Base-by-base conservation (phyloP, 2,888 invertebrate species). In the Macrophya annulata region DNA sequence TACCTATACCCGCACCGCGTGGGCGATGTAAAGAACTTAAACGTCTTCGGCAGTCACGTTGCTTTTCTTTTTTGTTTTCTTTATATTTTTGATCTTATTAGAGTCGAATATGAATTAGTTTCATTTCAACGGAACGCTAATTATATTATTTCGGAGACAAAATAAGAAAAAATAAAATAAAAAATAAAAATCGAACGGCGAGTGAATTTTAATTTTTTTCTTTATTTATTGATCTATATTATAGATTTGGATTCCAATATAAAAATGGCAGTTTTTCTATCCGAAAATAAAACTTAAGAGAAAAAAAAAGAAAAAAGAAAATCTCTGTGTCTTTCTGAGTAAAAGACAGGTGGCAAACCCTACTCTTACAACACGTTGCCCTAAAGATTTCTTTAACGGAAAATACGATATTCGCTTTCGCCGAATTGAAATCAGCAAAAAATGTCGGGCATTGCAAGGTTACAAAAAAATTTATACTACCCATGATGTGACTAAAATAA, bases 331-430 rank as follows among this genome's bases (percentile, higher is more conserved):
- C 31, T 25, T 74, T 45, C 12, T 2, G 45, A 45, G 12, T 74
- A 48, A 74, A 48, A 43, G 15, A 74, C 74, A 45, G 45, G 25
- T 45, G 25, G 74, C 45, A 25, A 74, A 74, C 76, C 31, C 48
- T 21, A 76, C 72, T 76, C 76, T 76, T 76, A 25, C 2, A 74
- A 74, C 3, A 71, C n/a, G 12, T 31, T 48, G 21, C 48, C 48
- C 43, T 15, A 15, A n/a, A n/a, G 71, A 72, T n/a, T 72, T 43
- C n/a, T 17, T n/a, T 21, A 51, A 76, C 25, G 25, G 31, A 51
- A 72, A 72, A 72, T 10, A n/a, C 43, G 17, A 40, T 72, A 3
- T 43, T 21, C 9, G 31, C 8, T 72, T 40, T 9, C 2, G 17
- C n/a, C 40, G 15, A 17, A 31, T 15, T 37, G 17, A 5, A 40